A percentile compares a stretch with the other conserved stretches of the same genome.
Conservation (phyloP, 2,113 vertebrate species). For the Heliornis fulica region DNA sequence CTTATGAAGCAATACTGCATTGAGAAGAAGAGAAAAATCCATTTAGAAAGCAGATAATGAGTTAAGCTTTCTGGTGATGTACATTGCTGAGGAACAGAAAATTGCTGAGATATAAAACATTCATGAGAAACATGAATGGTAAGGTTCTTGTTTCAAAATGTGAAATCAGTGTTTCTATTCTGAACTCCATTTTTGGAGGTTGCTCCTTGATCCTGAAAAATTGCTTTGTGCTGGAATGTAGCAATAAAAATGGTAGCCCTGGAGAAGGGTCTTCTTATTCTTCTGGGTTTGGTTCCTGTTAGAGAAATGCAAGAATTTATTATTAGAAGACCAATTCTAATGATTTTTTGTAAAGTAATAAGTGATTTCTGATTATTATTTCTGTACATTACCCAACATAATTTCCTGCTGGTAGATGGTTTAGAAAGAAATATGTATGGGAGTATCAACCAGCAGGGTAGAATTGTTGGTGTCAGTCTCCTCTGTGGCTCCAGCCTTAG, state of each 20-base stretch:
- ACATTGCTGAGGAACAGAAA: conserved; percentile 11
- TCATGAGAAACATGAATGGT: background rate
- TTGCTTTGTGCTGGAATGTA: background rate
- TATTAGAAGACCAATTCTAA: background rate
- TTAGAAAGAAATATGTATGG: background rate
- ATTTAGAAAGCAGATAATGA: conserved; percentile 9
- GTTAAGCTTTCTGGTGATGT: background rate
- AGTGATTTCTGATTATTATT: background rate
- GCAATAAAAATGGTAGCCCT: background rate
- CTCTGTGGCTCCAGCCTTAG: background rate
- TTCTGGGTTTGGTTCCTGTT: background rate
- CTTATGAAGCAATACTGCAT: background rate
- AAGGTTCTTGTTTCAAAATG: background rate
- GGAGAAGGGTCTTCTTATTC: background rate
- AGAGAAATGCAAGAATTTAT: background rate
- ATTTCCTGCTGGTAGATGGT: no score
- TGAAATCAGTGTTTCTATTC: conserved; percentile 13
- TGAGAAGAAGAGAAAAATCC: background rate
- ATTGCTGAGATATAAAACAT: background rate
- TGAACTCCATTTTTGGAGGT: background rate
- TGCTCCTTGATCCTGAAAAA: background rate
- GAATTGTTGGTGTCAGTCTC: accelerated
- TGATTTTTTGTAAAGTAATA: background rate
- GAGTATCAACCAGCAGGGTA: background rate
- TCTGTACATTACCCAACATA: background rate